A percentile compares a stretch with the other conserved stretches of the same genome.
These are phyloP conservation scores for Caloenas nicobarica DNA, from an alignment of 2,113 vertebrate species.

Conservation along the genomic window DNA sequence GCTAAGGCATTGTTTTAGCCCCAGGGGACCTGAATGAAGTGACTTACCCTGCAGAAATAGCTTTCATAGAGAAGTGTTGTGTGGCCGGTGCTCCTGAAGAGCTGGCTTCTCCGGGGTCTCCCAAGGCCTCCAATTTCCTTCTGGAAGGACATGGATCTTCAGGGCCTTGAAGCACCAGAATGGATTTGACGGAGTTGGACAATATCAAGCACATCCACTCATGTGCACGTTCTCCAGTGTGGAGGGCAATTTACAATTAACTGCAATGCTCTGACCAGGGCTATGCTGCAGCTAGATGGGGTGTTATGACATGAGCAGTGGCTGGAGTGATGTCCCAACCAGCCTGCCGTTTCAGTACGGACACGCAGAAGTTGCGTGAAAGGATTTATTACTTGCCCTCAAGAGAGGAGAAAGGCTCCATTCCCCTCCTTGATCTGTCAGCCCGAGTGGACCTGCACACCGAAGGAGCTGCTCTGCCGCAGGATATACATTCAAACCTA, in stretches of 20 bases:
- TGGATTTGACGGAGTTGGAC: background rate
- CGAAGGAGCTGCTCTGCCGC: background rate
- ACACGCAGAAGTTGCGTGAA: background rate
- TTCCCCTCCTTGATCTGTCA: background rate
- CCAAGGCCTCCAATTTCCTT: background rate
- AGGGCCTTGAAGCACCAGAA: background rate
- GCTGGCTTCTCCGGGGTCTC: background rate
- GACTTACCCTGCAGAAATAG: background rate
- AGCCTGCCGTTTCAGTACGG: background rate
- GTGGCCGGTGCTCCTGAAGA: background rate
- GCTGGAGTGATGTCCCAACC: background rate
- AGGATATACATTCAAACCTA: background rate
- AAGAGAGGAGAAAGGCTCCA: background rate
- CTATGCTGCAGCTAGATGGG: accelerated
- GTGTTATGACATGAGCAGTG: background rate
- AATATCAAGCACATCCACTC: background rate
- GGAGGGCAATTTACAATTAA: background rate
- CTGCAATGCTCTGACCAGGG: background rate
- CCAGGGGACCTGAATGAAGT: background rate
- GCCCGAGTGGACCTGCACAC: accelerated
- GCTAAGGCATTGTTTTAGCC: background rate
- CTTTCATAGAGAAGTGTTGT: background rate
- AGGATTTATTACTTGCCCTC: background rate
- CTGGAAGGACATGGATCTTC: background rate
- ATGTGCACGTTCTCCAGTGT: accelerated